Percentiles rank a stretch among this genome's conserved stretches.
Conservation (phyloP, 1,140 invertebrate genomes). For the Ylistrum balloti region DNA sequence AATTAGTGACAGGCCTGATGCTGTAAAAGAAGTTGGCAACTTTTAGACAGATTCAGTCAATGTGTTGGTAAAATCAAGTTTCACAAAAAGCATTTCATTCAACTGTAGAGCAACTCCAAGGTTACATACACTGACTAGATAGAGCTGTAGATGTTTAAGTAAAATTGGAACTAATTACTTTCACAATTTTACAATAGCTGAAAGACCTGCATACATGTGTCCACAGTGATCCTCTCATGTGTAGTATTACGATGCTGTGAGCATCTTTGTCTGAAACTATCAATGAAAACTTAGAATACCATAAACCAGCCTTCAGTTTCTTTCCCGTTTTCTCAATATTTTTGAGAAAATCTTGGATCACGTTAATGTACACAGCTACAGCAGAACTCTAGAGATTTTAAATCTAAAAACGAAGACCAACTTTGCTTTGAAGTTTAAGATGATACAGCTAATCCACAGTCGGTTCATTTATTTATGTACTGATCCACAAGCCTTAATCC, state of each 20-base stretch:
- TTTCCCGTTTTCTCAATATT: too few species aligned
- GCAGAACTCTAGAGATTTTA: not conserved
- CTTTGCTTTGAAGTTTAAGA: not conserved
- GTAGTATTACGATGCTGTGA: not conserved
- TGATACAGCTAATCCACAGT: not conserved
- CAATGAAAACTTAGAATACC: not conserved
- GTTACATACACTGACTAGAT: not conserved
- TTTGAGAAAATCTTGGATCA: not conserved
- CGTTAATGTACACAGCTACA: not conserved
- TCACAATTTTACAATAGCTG: not conserved
- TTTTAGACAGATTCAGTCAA: too few species aligned
- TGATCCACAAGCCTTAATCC: not conserved
- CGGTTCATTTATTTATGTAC: not conserved
- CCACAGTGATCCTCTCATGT: not conserved
- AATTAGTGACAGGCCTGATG: too few species aligned
- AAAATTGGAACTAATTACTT: not conserved
- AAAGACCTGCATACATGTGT: not conserved
- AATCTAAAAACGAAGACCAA: not conserved
- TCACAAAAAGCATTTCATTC: not conserved
- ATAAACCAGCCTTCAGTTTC: not conserved
- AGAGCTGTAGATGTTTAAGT: not conserved
- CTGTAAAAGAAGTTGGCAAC: too few species aligned
- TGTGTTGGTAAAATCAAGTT: not conserved
- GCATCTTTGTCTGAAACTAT: not conserved
- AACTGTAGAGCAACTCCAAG: not conserved